These are phyloP conservation scores for Scaptodrosophila lebanonensis DNA, from an alignment of 1,140 invertebrate species.

Conservation along the genomic window DNA sequence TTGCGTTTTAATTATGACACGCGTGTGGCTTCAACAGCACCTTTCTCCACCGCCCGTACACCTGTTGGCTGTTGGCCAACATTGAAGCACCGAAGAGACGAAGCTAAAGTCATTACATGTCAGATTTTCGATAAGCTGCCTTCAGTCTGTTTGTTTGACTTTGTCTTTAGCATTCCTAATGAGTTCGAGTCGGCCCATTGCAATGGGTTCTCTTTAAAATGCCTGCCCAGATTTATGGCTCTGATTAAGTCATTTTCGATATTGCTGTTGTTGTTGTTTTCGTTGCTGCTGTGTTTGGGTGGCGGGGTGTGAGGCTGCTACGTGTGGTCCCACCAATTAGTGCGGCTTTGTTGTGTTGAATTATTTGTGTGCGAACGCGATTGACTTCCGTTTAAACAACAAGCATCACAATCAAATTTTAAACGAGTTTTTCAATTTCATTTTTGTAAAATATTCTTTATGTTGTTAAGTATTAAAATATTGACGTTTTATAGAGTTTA, in stretches of 20 bases:
- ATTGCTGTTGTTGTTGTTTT: conserved; percentile 27
- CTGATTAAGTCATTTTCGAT: conserved; percentile 42
- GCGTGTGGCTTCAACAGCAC: conserved; percentile 37
- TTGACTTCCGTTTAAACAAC: too few relatives aligned
- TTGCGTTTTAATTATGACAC: conserved; percentile 59
- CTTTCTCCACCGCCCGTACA: background rate
- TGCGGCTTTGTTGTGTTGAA: too few relatives aligned
- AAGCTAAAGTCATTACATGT: conserved; percentile 43
- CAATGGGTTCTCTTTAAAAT: conserved; percentile 44
- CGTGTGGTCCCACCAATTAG: conserved; percentile 50
- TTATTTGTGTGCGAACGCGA: too few relatives aligned
- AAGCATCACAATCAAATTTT: too few relatives aligned
- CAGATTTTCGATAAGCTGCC: conserved; percentile 51
- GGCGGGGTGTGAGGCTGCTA: conserved; percentile 9
- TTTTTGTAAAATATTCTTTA: too few relatives aligned
- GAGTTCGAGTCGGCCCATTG: background rate
- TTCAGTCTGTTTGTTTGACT: conserved; percentile 50
- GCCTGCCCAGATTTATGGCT: conserved; percentile 47
- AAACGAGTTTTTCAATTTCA: too few relatives aligned
- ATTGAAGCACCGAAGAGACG: conserved; percentile 7
- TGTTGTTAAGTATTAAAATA: too few relatives aligned
- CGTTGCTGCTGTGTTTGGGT: background rate
- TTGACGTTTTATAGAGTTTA: too few relatives aligned
- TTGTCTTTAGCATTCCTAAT: conserved; percentile 55
- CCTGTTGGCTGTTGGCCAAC: conserved; percentile 3